Evolutionary conservation across 2,113 vertebrate species (phyloP).

Genomic region (Pipra filicauda): DNA sequence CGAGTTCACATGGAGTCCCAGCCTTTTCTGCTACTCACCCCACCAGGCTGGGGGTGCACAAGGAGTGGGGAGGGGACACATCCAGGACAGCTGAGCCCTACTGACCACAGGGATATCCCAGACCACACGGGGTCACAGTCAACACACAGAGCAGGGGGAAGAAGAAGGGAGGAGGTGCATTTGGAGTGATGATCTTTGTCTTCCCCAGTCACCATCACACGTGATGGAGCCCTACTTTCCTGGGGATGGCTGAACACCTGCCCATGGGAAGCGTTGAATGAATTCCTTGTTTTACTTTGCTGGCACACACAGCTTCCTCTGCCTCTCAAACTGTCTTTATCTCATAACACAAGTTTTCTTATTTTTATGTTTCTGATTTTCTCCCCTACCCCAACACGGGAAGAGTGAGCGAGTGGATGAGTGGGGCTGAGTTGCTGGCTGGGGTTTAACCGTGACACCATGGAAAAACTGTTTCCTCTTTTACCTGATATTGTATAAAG

Average conservation of each 20-base stretch:
- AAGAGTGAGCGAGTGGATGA: not conserved
- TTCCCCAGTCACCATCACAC: not conserved
- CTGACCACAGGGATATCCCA: not conserved
- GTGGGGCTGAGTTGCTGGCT: not conserved
- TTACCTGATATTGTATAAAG: not conserved
- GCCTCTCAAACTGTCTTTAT: not conserved
- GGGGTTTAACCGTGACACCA: not conserved
- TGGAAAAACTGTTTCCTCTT: not conserved
- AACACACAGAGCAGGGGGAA: not conserved
- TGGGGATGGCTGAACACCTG: not conserved
- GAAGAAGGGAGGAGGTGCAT: not conserved
- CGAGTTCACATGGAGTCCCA: not conserved
- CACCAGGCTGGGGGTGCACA: not conserved
- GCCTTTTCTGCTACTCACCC: not conserved
- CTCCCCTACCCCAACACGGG: rapidly evolving
- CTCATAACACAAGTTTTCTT: rapidly evolving
- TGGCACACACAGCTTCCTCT: not conserved
- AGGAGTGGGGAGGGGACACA: not conserved
- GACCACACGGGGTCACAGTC: not conserved
- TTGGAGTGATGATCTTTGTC: not conserved
- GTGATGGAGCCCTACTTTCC: not conserved
- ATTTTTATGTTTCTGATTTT: not conserved
- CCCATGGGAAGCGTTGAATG: not conserved
- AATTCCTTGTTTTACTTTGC: not conserved
- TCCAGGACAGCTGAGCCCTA: not conserved